A percentile compares a stretch with the other conserved stretches of the same genome.
Conservation (phyloP, 2,113 vertebrate species). For the Cephalopterus ornatus region DNA sequence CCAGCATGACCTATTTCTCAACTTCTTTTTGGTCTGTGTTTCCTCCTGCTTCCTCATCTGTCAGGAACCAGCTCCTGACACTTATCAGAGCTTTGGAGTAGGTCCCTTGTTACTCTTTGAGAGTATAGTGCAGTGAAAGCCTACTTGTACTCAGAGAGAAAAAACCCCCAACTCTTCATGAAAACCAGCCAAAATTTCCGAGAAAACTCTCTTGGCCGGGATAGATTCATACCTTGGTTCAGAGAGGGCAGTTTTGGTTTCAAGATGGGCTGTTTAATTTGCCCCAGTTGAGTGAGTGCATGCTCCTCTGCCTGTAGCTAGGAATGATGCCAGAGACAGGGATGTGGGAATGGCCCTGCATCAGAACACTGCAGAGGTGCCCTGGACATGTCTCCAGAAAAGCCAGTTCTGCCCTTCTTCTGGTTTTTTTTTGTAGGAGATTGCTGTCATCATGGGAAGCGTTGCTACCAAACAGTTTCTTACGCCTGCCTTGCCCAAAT, state of each 20-base stretch:
- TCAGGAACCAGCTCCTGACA: background rate
- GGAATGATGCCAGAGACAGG: accelerated
- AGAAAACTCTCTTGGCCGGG: background rate
- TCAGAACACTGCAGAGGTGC: background rate
- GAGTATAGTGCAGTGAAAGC: background rate
- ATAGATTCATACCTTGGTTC: background rate
- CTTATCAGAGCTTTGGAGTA: background rate
- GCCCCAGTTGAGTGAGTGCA: accelerated
- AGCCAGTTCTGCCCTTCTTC: background rate
- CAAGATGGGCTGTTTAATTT: accelerated
- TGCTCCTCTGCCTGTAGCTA: background rate
- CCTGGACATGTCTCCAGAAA: background rate
- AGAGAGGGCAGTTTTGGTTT: background rate
- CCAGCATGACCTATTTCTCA: background rate
- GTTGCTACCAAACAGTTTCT: background rate
- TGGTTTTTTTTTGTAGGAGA: background rate
- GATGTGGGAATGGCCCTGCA: accelerated
- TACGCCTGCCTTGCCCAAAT: accelerated
- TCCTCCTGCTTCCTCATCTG: background rate
- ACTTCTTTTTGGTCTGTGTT: background rate
- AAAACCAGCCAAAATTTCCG: background rate
- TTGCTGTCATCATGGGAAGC: background rate
- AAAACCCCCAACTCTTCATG: background rate
- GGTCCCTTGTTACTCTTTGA: background rate
- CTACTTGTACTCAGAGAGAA: background rate